Conservation (phyloP, 2,888 invertebrate species). For the Altica lythri region DNA sequence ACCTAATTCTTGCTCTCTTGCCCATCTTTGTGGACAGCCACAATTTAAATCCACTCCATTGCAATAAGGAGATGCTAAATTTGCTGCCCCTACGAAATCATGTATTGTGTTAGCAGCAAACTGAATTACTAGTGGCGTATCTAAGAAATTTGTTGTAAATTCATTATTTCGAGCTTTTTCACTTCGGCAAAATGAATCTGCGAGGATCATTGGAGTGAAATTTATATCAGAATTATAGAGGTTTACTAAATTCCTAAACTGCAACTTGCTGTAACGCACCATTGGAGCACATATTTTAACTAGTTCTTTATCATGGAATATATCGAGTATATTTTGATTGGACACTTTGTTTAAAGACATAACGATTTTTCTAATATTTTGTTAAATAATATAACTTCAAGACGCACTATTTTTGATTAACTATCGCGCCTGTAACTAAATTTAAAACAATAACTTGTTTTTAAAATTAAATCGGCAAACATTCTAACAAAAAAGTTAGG, state of each 20-base stretch:
- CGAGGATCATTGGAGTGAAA: constrained; percentile 96
- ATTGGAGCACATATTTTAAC: constrained; percentile 91
- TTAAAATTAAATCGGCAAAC: too few species aligned
- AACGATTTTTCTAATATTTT: too few species aligned
- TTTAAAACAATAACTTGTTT: too few species aligned
- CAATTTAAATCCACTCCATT: constrained; percentile 96
- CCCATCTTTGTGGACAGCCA: constrained; percentile 97
- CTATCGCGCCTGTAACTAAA: too few species aligned
- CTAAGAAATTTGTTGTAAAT: constrained; percentile 69
- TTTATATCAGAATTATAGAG: constrained; percentile 86
- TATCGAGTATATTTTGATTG: constrained; percentile 61
- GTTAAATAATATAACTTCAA: too few species aligned
- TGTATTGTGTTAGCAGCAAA: constrained; percentile 87
- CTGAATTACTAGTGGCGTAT: constrained; percentile 84
- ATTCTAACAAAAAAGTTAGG: too few species aligned
- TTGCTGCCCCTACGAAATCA: constrained; percentile 85
- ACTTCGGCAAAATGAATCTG: constrained; percentile 90
- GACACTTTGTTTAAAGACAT: constrained; percentile 22
- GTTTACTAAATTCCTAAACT: constrained; percentile 76
- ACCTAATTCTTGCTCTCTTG: constrained; percentile 88
- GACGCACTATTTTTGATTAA: too few species aligned
- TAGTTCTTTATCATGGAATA: constrained; percentile 68
- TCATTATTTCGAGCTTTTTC: constrained; percentile 82
- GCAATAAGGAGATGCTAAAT: constrained; percentile 77
- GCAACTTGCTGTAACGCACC: constrained; percentile 90